A percentile compares a stretch with the other conserved stretches of the same genome.
These are phyloP conservation scores for Hermaeophaga mercurialis DNA, from an alignment of 2,888 invertebrate genomes.

Conservation along the genomic window DNA sequence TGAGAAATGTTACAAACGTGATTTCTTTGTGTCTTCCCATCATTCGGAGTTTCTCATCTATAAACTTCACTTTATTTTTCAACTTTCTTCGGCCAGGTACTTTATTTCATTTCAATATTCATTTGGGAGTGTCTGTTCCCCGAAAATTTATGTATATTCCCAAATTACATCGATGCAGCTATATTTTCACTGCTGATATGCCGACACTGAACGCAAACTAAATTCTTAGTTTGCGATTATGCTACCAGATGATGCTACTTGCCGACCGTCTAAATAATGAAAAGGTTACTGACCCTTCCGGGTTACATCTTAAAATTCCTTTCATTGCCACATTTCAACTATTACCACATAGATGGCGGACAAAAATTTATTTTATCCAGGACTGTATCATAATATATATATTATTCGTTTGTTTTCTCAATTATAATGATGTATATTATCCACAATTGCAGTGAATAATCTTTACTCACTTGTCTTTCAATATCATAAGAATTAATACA, in stretches of 20 bases:
- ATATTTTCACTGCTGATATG: conserved; percentile 43
- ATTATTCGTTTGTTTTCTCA: too few species aligned
- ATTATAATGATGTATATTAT: too few species aligned
- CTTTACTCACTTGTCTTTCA: too few species aligned
- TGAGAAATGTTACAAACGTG: conserved; percentile 49
- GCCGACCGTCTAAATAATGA: conserved; percentile 17
- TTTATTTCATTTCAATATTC: conserved; percentile 44
- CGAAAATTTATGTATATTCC: conserved; percentile 47
- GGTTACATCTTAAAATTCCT: conserved; percentile 1
- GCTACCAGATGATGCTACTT: conserved; percentile 43
- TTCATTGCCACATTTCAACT: neutral
- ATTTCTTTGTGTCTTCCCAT: conserved; percentile 49
- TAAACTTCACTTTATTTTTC: conserved; percentile 44
- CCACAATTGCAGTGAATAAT: too few species aligned
- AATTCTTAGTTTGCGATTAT: conserved; percentile 36
- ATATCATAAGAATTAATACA: too few species aligned
- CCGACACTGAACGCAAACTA: conserved; percentile 42
- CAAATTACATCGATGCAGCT: conserved; percentile 48
- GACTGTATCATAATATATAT: too few species aligned
- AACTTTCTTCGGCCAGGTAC: conserved; percentile 46
- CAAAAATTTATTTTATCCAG: too few species aligned
- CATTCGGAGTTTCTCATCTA: conserved; percentile 42
- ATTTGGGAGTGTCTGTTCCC: conserved; percentile 51
- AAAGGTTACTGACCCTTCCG: conserved; percentile 22
- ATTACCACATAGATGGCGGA: conserved; percentile 2